phyloP scores from a whole-genome alignment of 2,888 invertebrate genomes.

The Diloba caeruleocephala region DNA sequence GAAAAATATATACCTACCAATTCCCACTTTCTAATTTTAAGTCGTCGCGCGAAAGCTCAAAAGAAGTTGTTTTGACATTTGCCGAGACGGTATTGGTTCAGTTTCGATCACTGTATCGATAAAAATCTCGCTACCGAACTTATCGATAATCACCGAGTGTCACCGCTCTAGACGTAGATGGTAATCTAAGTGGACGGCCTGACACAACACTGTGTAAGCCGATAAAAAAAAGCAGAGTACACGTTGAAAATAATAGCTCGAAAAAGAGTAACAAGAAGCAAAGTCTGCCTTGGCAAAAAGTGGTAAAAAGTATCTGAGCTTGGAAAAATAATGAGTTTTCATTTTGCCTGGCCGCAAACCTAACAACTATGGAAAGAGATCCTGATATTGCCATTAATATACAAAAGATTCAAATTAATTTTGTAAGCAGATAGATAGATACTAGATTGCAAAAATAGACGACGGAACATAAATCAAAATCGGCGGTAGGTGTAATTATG shows the following conservation, averaged over 20 bases:
- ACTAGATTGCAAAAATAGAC: no score
- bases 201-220: constrained; percentile 62
- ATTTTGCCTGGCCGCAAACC: constrained; percentile 29
- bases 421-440: no score
- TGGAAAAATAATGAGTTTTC: constrained; percentile 39
- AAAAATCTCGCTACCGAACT: constrained; percentile 63
- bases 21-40: constrained; percentile 50
- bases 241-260: constrained; percentile 53
- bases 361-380: no score
- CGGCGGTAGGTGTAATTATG: no score
- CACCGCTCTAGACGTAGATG: constrained; percentile 76
- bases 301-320: constrained; percentile 19
- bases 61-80: constrained; percentile 55
- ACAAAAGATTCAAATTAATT: no score
- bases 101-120: constrained; percentile 65
- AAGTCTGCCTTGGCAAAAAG: constrained; percentile 20
- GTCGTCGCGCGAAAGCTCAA: constrained; percentile 20
- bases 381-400: no score
- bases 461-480: no score
- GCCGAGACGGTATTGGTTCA: constrained; percentile 41
- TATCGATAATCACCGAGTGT: constrained; percentile 73
- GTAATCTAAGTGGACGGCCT: constrained; percentile 60
- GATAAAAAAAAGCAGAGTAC: constrained; percentile 51
- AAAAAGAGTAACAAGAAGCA: constrained; percentile 44
- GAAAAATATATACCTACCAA: no score